Evolutionary conservation across 2,113 vertebrate species (phyloP), one percentile per base, ranked within the genome.

Genomic region (Dendrocopos noguchii): DNA sequence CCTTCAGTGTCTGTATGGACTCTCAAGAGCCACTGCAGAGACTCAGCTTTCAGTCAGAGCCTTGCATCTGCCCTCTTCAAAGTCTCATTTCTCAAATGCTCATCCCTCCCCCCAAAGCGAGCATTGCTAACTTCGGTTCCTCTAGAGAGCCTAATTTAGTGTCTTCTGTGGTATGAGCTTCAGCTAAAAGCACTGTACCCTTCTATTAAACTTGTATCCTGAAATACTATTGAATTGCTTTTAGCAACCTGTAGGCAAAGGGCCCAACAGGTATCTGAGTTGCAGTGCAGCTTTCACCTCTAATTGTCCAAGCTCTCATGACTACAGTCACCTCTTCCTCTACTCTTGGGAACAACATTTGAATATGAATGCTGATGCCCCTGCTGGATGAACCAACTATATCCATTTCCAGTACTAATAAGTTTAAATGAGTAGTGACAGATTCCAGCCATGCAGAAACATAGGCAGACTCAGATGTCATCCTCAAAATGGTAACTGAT

Each of bases 371-470:
- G 61, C 80, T 46, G 46, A 39, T 83, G 80, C 80, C 70, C 73
- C 63, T 20, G 6, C 75, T 71, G 80, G 91, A 92, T 44, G 84
- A 95, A 87, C 33, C 81, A 82, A 65, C 65, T 44, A 19, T 90
- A 95, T 90, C 95, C 70, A 93, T 95, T 94, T 92, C 95, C 90
- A 95, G 63, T 31, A 78, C 65, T 86, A 91, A 39, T 90, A 83
- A 95, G 34, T 93, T 93, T 34, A 84, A 91, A 95, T 81, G 77
- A 93, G 91, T 83, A 95, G 73, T 88, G 91, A 96, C 93, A 91
- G 89, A 31, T 88, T 84, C 80, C 87, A 96, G 91, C 36, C 95
- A 94, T 90, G 93, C 91, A 91, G 94, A 96, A 96, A 92, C 82
- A 93, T 5, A 83, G 84, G 71, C 80, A 96, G 92, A 96, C 92